Base-by-base conservation (phyloP, 1,140 invertebrate genomes). In the Formica exsecta region DNA sequence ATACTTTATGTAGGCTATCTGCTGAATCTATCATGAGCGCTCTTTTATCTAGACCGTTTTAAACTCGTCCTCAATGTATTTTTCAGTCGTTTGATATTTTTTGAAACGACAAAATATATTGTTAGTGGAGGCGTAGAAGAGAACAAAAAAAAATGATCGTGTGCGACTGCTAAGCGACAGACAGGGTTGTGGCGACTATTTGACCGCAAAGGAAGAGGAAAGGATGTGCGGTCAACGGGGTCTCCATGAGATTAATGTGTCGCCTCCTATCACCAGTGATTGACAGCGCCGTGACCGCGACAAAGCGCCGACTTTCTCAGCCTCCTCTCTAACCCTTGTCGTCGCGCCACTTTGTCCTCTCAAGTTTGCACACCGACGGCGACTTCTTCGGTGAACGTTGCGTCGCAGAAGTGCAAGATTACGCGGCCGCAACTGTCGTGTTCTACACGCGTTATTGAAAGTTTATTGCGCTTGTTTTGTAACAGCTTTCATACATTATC, bases 221-320 rank as follows among this genome's bases (percentile, higher is more conserved):
- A 87, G 85, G 87, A 90, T 87, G 48, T 51, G 93, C 92, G 93
- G 93, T 94, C 91, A 87, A 93, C 89, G 90, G 86, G 93, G 92
- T 93, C 90, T 86, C 79, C 83, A 65, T 84, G 89, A 93, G 94
- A 95, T 95, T 95, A 95, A 95, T 94, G 94, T 94, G 94, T 95
- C 94, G 94, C 92, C 92, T 93, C 87, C 92, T 94, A 94, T 95
- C 93, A 91, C 92, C 90, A 92, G 87, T 95, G 94, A 95, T 95
- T 95, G 94, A 95, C 94, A 95, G 92, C 73, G 79, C 87, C 91
- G 93, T 93, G 93, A 94, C 94, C 94, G 89, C 94, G 94, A 95
- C 94, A 95, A 95, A 95, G 94, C 90, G 93, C 94, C 94, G 94
- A 95, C 94, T 76, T 76, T 85, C 86, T 16, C 92, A 91, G 92